phyloP scores from a whole-genome alignment of 1,140 invertebrate genomes.

The Ctenoplectra terminalis region DNA sequence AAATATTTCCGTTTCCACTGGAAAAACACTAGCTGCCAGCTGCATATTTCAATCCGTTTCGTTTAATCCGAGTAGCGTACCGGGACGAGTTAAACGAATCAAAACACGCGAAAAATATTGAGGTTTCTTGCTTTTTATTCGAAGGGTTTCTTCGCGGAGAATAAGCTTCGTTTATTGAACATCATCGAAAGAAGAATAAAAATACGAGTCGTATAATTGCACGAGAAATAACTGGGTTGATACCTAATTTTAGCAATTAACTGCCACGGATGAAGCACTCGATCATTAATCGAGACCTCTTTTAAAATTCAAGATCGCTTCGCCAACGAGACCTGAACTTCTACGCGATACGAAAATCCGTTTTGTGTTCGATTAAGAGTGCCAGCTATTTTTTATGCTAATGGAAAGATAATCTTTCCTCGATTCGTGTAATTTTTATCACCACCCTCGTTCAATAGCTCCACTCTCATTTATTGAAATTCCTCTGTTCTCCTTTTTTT shows the following conservation, averaged over 20 bases:
- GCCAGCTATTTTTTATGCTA: conserved; percentile 26
- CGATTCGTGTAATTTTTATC: conserved; percentile 39
- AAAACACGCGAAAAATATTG: not conserved
- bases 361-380: not conserved
- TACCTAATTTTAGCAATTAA: too few species aligned
- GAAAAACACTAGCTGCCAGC: not conserved
- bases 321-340: not conserved
- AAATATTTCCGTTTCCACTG: not conserved
- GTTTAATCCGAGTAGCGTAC: not conserved
- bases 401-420: conserved; percentile 57
- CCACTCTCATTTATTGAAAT: not conserved
- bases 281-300: too few species aligned
- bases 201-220: too few species aligned
- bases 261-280: too few species aligned
- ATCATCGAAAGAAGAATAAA: too few species aligned
- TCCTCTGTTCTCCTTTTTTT: not conserved
- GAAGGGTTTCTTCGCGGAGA: too few species aligned
- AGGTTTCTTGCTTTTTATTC: too few species aligned
- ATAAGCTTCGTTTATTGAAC: too few species aligned
- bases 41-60: not conserved
- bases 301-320: not conserved
- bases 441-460: conserved; percentile 15
- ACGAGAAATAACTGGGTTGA: too few species aligned
- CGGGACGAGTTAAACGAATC: not conserved
- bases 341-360: not conserved